Conservation (phyloP, 2,888 invertebrate species). For the Creontiades dilutus region DNA sequence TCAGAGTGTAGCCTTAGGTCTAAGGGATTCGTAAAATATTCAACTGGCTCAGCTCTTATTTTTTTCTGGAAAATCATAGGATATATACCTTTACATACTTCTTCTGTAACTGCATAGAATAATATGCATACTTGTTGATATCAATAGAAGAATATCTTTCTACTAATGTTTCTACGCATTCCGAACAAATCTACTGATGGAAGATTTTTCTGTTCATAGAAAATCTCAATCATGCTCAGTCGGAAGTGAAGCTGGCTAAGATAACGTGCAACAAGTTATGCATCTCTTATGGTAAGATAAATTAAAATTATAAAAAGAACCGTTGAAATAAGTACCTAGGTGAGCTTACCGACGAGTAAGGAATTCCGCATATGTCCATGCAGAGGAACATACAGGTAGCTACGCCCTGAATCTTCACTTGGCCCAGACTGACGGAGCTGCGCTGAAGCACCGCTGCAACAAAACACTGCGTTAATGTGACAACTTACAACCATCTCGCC, state of each 20-base stretch:
- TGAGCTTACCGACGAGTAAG: conserved; percentile 90
- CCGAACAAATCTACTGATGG: no score
- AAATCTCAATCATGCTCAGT: no score
- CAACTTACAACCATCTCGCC: conserved; percentile 72
- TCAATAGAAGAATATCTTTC: no score
- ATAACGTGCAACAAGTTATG: not conserved
- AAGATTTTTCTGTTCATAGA: no score
- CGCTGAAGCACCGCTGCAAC: conserved; percentile 86
- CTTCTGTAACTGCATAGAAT: no score
- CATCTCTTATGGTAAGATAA: not conserved
- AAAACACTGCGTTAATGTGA: conserved; percentile 76
- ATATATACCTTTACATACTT: no score
- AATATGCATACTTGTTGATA: no score
- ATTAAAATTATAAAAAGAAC: conserved; percentile 35
- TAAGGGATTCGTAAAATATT: no score
- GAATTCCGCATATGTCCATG: conserved; percentile 92
- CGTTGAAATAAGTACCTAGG: conserved; percentile 69
- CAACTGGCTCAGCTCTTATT: no score
- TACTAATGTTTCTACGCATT: no score
- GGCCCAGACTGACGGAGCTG: conserved; percentile 86
- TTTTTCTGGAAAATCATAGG: no score
- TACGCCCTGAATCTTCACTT: conserved; percentile 92
- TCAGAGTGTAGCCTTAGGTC: no score
- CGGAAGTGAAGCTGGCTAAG: not conserved
- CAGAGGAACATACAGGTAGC: conserved; percentile 93